Evolutionary conservation across 2,113 vertebrate genomes (phyloP).

Genomic region (Plectropomus leopardus): DNA sequence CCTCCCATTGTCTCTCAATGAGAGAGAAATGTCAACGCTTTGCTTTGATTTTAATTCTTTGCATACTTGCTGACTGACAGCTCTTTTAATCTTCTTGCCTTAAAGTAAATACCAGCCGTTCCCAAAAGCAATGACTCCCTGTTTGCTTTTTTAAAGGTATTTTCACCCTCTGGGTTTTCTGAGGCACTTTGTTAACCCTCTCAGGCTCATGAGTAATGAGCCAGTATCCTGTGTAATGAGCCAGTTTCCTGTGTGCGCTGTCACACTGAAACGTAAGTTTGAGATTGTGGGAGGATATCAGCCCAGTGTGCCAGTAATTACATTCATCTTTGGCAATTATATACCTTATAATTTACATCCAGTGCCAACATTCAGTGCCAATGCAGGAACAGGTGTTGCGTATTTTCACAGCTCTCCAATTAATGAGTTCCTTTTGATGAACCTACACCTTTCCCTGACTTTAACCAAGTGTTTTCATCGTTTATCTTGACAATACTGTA

Average conservation of each 20-base stretch:
- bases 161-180: slow-evolving; percentile 25
- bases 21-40: slow-evolving; percentile 55
- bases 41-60: slow-evolving; percentile 36
- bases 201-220: slow-evolving; percentile 15
- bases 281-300: neutral
- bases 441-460: neutral
- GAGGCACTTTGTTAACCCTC: slow-evolving; percentile 30
- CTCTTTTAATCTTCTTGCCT: slow-evolving; percentile 50
- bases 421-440: neutral
- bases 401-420: neutral
- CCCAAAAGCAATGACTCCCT: slow-evolving; percentile 13
- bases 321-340: neutral
- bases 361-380: neutral
- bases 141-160: slow-evolving; percentile 22
- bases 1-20: slow-evolving; percentile 19
- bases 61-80: slow-evolving; percentile 37
- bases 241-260: neutral
- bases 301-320: neutral
- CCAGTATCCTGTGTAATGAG: neutral
- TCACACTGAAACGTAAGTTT: neutral
- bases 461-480: no score
- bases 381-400: neutral
- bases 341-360: neutral
- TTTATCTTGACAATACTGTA: neutral
- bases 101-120: slow-evolving; percentile 37